These are phyloP conservation scores for Pica pica DNA, from an alignment of 2,113 vertebrate species.

Conservation along the genomic window DNA sequence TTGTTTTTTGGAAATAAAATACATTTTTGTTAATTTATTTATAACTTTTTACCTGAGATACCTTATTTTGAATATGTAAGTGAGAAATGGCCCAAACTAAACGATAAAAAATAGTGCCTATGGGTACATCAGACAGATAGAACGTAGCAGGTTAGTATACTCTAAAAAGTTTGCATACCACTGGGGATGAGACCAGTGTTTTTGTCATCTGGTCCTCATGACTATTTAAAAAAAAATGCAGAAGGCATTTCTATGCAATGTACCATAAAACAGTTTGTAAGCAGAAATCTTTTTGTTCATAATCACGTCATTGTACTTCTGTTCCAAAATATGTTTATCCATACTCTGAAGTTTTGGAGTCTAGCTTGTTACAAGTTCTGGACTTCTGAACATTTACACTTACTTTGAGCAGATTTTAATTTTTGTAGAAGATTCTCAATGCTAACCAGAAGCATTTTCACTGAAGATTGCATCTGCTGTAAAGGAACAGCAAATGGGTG, in stretches of 20 bases:
- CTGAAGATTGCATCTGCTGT: background rate
- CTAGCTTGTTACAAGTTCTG: background rate
- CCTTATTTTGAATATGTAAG: background rate
- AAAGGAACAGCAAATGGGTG: background rate
- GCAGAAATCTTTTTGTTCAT: background rate
- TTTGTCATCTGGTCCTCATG: background rate
- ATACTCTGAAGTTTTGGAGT: background rate
- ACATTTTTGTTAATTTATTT: background rate
- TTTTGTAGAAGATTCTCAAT: background rate
- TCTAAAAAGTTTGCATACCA: background rate
- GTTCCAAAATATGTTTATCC: background rate
- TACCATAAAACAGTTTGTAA: background rate
- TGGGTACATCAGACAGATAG: background rate
- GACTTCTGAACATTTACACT: background rate
- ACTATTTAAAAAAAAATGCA: background rate
- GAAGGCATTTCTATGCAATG: background rate
- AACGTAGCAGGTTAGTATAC: background rate
- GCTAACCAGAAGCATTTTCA: background rate
- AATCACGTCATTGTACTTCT: background rate
- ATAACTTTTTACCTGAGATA: background rate
- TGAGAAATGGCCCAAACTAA: background rate
- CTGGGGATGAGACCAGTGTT: background rate
- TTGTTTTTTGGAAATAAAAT: background rate
- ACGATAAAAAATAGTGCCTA: background rate
- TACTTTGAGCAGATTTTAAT: background rate